Evolutionary conservation across 2,888 invertebrate genomes (phyloP).

Genomic region (Patella caerulea): DNA sequence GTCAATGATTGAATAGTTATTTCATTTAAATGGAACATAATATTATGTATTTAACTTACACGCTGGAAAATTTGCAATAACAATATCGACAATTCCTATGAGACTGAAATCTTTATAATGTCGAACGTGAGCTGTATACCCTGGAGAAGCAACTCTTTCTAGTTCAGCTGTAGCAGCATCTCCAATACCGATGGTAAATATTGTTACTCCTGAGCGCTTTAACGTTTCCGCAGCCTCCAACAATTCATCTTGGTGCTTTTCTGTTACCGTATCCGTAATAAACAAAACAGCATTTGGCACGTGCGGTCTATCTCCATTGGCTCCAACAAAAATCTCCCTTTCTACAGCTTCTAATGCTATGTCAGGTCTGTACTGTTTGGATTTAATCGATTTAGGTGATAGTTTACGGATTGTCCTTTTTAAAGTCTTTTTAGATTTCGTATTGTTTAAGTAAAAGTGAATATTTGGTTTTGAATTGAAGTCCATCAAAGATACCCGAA

Average conservation of each 20-base stretch:
- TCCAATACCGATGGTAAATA: slow-evolving; percentile 46
- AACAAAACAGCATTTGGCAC: slow-evolving; percentile 53
- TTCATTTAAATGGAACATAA: too few species aligned
- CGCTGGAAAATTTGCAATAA: neutral
- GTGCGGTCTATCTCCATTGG: slow-evolving; percentile 39
- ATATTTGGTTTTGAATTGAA: slow-evolving; percentile 36
- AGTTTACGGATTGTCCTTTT: neutral
- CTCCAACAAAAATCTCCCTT: slow-evolving; percentile 34
- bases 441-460: neutral
- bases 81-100: neutral
- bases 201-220: slow-evolving; percentile 45
- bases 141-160: slow-evolving; percentile 32
- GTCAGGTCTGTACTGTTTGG: neutral
- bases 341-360: slow-evolving; percentile 22
- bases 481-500: slow-evolving; percentile 46
- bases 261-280: slow-evolving; percentile 50
- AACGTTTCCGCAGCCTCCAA: slow-evolving; percentile 45
- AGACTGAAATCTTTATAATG: neutral
- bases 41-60: neutral
- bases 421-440: neutral
- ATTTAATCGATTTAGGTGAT: neutral
- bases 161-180: slow-evolving; percentile 39
- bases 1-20: too few species aligned
- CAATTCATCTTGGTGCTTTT: slow-evolving; percentile 34
- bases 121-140: neutral